Evolutionary conservation across 2,797 vertebrate species (phyloP).

Genomic region (Pseudopleuronectes americanus): DNA sequence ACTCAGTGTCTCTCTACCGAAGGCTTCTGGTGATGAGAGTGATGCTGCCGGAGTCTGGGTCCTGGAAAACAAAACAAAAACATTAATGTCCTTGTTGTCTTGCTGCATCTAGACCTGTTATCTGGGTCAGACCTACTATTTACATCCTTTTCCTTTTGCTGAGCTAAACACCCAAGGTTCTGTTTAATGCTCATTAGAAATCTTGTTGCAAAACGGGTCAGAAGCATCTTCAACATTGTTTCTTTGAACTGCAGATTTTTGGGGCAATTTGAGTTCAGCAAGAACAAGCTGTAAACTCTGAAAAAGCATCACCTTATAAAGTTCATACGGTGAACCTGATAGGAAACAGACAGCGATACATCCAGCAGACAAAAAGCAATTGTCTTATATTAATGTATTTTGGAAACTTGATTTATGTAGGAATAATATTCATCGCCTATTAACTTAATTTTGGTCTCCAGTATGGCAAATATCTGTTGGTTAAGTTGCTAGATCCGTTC

Average conservation of each 20-base stretch:
- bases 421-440: too few relatives aligned
- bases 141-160: too few relatives aligned
- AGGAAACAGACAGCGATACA: too few relatives aligned
- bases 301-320: conserved; percentile 1
- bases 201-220: neutral
- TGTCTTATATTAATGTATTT: too few relatives aligned
- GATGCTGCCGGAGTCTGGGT: conserved; percentile 88
- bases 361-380: too few relatives aligned
- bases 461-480: too few relatives aligned
- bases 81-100: conserved; percentile 5
- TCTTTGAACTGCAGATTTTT: conserved; percentile 6
- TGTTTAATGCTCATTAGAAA: neutral
- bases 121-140: too few relatives aligned
- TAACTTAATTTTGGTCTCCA: too few relatives aligned
- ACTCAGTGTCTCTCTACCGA: conserved; percentile 88
- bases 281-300: conserved; percentile 4
- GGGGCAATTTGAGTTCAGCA: neutral
- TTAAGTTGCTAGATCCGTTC: too few relatives aligned
- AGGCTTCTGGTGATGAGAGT: conserved; percentile 88
- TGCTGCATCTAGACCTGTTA: neutral
- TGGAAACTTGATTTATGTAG: too few relatives aligned
- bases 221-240: conserved; percentile 7
- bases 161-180: neutral
- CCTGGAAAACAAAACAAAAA: conserved; percentile 71
- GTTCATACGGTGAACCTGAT: neutral